phyloP scores from a whole-genome alignment of 2,113 vertebrate genomes.

The Nothocercus nigrocapillus region DNA sequence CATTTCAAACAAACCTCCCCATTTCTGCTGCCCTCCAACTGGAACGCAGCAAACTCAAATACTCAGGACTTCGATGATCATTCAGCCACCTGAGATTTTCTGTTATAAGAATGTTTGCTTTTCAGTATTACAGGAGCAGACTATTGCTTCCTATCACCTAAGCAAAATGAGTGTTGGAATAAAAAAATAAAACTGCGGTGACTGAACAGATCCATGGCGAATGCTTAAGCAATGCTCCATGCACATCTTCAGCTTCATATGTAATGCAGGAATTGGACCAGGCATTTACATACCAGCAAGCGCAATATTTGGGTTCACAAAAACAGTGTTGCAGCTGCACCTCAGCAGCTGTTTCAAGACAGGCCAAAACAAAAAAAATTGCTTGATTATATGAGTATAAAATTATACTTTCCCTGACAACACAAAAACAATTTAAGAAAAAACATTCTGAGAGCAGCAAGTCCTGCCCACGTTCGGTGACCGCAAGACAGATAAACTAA shows the following conservation, averaged over 20 bases:
- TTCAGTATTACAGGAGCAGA: not conserved
- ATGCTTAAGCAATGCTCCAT: not conserved
- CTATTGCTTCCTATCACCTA: not conserved
- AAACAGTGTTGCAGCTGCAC: not conserved
- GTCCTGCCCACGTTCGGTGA: not conserved
- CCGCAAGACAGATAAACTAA: not conserved
- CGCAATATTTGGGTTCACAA: not conserved
- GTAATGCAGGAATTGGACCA: not conserved
- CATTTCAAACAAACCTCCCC: not conserved
- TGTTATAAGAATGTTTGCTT: not conserved
- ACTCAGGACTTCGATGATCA: not conserved
- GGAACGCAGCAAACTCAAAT: not conserved
- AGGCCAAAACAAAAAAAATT: not conserved
- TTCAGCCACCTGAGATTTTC: not conserved
- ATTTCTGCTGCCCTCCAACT: not conserved
- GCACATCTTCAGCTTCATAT: not conserved
- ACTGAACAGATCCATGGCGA: not conserved
- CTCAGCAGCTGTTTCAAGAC: not conserved
- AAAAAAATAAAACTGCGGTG: not conserved
- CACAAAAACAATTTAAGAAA: not conserved
- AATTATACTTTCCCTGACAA: not conserved
- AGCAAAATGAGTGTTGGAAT: not conserved
- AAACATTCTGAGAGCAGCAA: not conserved
- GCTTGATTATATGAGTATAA: not conserved
- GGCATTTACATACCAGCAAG: not conserved